Conservation (phyloP, 2,888 invertebrate species). For the Nematopogon swammerdamellus region DNA sequence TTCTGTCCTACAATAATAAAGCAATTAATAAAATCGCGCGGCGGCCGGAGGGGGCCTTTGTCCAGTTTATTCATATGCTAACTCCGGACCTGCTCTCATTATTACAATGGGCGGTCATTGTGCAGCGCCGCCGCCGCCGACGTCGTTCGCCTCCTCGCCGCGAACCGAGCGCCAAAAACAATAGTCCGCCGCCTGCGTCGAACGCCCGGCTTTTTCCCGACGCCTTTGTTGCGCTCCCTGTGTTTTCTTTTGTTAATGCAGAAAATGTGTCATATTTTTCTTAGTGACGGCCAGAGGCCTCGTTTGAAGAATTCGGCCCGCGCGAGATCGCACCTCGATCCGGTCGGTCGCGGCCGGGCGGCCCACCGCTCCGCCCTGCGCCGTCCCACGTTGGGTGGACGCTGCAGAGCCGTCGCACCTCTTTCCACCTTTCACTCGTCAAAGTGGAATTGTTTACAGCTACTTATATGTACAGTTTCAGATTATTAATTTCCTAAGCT, state of each 20-base stretch:
- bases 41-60: constrained; percentile 34
- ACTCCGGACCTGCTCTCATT: constrained; percentile 20
- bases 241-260: constrained; percentile 2
- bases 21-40: constrained; percentile 42
- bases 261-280: constrained; percentile 2
- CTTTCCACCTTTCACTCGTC: too few species aligned
- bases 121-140: not conserved
- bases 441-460: too few species aligned
- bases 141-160: too few species aligned
- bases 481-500: too few species aligned
- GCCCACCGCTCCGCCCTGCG: not conserved
- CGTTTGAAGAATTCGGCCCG: not conserved
- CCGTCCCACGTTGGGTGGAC: too few species aligned
- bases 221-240: not conserved
- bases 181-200: constrained; percentile 23
- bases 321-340: not conserved
- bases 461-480: too few species aligned
- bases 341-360: not conserved
- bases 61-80: constrained; percentile 50
- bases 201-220: constrained; percentile 8
- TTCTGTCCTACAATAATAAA: constrained; percentile 11
- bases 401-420: too few species aligned
- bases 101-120: constrained; percentile 3
- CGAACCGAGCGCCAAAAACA: constrained; percentile 22
- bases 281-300: not conserved